Base-by-base conservation (phyloP, 2,113 vertebrate species). In the Hippoglossus stenolepis region DNA sequence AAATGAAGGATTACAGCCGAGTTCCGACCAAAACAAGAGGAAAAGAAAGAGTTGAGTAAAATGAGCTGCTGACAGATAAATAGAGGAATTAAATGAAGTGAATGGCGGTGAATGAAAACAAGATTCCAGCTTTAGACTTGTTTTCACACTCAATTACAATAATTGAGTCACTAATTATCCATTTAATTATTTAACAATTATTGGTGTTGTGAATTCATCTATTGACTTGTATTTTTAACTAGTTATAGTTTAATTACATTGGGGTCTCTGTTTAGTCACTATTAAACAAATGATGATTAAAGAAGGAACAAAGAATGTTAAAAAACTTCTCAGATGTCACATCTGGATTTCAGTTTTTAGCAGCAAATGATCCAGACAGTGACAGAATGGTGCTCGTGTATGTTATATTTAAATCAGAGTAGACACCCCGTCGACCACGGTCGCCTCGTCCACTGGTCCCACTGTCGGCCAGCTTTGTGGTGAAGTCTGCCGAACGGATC, bases 381-480 rank as follows among this genome's bases (percentile, higher is more conserved):
- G 75, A 76, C 72, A 81, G 72, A 71, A 73, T 59, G 63, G 38
- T 64, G 67, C 10, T 61, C 7, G 62, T 11, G 6, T 74, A 60
- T 58, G 65, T 75, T 65, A 38, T 3, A 73, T 45, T 31, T 65
- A 63, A 54, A 49, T 56, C 18, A 26, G 73, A 66, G 18, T 3
- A 60, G 72, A 60, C 65, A 51, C 35, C 67, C 49, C 75, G 2
- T 49, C 80, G 62, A 64, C 9, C 35, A 47, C 54, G 64, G 68
- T 75, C 56, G 26, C 23, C 73, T 23, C 53, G 21, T 31, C 68
- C 31, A 49, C 8, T 79, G 71, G 63, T 81, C 51, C 61, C 47
- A 38, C 59, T 75, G 70, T 70, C 45, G 13, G 71, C 63, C 82
- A 79, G 75, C 69, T 72, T n/a, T 84, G 81, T 70, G 84, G 75